Evolutionary conservation across 2,888 invertebrate genomes (phyloP).

Genomic region (Acanthosepion esculentum): DNA sequence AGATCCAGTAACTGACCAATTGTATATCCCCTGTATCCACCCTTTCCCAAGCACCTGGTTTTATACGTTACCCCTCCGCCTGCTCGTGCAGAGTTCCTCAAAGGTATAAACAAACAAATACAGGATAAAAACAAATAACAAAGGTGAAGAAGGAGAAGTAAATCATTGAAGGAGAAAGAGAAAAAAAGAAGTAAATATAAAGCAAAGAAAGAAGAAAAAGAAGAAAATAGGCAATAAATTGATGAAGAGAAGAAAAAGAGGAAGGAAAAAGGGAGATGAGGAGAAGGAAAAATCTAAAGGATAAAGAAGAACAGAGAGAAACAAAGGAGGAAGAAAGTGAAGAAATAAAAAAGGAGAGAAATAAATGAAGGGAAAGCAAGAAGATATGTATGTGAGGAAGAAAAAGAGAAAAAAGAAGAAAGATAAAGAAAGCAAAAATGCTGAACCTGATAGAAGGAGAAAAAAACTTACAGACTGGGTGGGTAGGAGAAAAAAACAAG

Average conservation of each 20-base stretch:
- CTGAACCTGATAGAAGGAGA: too few relatives aligned
- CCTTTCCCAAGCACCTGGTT: background rate
- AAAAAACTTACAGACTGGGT: too few relatives aligned
- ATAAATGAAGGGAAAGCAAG: background rate
- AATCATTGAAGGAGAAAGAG: background rate
- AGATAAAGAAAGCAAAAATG: background rate
- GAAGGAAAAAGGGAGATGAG: background rate
- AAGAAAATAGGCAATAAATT: background rate
- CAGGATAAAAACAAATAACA: background rate
- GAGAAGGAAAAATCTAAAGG: background rate
- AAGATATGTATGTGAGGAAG: background rate
- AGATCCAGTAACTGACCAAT: conserved; percentile 33
- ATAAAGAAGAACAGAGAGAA: background rate
- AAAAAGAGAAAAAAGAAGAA: background rate
- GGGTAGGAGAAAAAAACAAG: background rate
- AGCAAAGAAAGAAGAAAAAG: background rate
- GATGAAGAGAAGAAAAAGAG: background rate
- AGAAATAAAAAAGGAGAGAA: background rate
- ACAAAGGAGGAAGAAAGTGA: background rate
- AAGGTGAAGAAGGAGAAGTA: background rate
- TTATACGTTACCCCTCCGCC: background rate
- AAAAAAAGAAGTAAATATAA: background rate
- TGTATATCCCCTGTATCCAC: background rate
- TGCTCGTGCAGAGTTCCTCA: background rate
- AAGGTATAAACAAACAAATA: conserved; percentile 33